Evolutionary conservation across 1,140 invertebrate genomes (phyloP), one percentile per base, ranked within the genome.

Genomic region (Cyclina sinensis): DNA sequence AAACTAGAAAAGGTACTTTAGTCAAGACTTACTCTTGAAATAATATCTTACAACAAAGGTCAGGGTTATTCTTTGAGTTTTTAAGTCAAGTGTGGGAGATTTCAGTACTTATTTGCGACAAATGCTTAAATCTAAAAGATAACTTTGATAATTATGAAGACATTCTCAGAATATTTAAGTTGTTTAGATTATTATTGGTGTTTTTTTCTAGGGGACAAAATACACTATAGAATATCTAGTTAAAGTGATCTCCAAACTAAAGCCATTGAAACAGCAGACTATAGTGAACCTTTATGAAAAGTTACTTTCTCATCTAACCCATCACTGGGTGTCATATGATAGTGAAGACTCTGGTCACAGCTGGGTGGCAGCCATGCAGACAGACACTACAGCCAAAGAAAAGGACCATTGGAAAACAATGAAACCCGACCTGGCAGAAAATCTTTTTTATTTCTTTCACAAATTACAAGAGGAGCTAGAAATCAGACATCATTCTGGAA

Each of bases 1-100:
- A 88, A 88, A 83, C 35, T 88, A n/a, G 86, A 88, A 62, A 88
- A 76, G 86, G 86, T 88, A 65, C 4, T n/a, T n/a, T n/a, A n/a
- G n/a, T n/a, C n/a, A n/a, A n/a, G n/a, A n/a, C n/a, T n/a, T n/a
- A n/a, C n/a, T n/a, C n/a, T n/a, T n/a, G n/a, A n/a, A n/a, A n/a
- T n/a, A n/a, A n/a, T n/a, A n/a, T n/a, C n/a, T n/a, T n/a, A n/a
- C n/a, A n/a, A n/a, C n/a, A n/a, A n/a, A n/a, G n/a, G n/a, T n/a
- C n/a, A n/a, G n/a, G n/a, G n/a, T n/a, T n/a, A n/a, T n/a, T n/a
- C n/a, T n/a, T n/a, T n/a, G n/a, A n/a, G n/a, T n/a, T n/a, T n/a
- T n/a, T n/a, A n/a, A n/a, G n/a, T n/a, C n/a, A 5, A 32, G 43
- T 46, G 43, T 46, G 43, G 16, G 16, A 46, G 43, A 46, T 16